Conservation (phyloP, 1,140 invertebrate genomes). For the Dinothrombium tinctorium region DNA sequence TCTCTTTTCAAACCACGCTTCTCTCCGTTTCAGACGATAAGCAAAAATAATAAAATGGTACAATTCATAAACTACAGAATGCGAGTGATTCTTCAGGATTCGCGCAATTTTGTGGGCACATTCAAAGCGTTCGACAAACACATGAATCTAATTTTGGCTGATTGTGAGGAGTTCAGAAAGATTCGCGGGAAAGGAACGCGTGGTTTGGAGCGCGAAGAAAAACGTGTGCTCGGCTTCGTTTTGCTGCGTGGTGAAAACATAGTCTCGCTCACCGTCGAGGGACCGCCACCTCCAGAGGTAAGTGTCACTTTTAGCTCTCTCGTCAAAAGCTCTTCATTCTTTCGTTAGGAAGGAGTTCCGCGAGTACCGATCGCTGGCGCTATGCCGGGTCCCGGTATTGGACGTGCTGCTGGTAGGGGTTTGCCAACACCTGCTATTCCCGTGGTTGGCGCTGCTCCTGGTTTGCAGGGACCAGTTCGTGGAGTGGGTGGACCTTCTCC, state of each 20-base stretch:
- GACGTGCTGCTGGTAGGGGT: conserved; percentile 69
- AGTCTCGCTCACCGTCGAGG: conserved; percentile 92
- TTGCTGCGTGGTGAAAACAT: conserved; percentile 87
- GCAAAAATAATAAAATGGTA: conserved; percentile 98
- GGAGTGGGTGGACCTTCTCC: conserved; percentile 82
- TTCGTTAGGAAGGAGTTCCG: conserved; percentile 75
- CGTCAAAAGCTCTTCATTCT: no score
- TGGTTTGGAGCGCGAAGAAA: conserved; percentile 68
- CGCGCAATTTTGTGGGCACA: conserved; percentile 87
- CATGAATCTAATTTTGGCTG: conserved; percentile 87
- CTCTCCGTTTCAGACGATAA: conserved; percentile 43
- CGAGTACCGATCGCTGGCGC: conserved; percentile 79
- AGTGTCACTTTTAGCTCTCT: no score
- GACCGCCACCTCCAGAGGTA: conserved; percentile 92
- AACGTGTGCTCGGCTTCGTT: conserved; percentile 82
- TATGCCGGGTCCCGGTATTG: conserved; percentile 57
- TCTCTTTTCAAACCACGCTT: no score
- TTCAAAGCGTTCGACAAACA: conserved; percentile 86
- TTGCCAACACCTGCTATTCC: conserved; percentile 28
- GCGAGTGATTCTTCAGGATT: conserved; percentile 88
- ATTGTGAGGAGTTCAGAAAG: conserved; percentile 83
- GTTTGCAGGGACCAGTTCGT: conserved; percentile 63
- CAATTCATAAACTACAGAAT: conserved; percentile 95
- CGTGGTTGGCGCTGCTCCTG: conserved; percentile 39
- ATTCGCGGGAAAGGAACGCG: conserved; percentile 62